phyloP scores from a whole-genome alignment of 2,797 vertebrate genomes.

The Dicrostonyx torquatus region DNA sequence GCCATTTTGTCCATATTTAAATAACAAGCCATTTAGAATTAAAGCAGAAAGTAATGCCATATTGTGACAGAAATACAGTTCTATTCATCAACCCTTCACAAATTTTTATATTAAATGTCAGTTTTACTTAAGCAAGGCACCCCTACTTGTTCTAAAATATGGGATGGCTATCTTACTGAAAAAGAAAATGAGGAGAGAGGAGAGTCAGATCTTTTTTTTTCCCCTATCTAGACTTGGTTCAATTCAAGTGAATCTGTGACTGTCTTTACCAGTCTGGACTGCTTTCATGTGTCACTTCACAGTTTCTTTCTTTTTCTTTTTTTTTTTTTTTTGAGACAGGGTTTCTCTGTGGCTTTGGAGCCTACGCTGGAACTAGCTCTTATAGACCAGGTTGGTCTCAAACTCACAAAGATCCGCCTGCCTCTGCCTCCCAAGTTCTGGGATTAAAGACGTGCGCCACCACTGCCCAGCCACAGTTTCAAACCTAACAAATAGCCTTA shows the following conservation, averaged over 20 bases:
- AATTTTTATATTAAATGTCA: constrained; percentile 60
- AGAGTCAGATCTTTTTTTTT: neutral
- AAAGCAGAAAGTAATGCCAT: constrained; percentile 72
- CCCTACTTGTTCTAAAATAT: constrained; percentile 74
- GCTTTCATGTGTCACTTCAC: constrained; percentile 59
- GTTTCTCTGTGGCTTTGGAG: too few species aligned
- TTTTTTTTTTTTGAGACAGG: too few species aligned
- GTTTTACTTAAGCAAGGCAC: constrained; percentile 74
- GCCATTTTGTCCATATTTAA: constrained; percentile 72
- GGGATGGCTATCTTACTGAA: constrained; percentile 62
- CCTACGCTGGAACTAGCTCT: too few species aligned
- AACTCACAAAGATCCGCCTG: too few species aligned
- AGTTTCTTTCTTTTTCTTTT: too few species aligned
- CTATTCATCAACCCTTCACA: constrained; percentile 57
- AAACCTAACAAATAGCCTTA: constrained; percentile 43
- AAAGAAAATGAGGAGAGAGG: constrained; percentile 72
- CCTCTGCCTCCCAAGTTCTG: too few species aligned
- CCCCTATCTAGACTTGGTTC: constrained; percentile 69
- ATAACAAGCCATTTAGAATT: constrained; percentile 75
- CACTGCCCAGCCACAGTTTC: too few species aligned
- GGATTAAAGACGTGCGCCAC: too few species aligned
- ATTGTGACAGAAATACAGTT: constrained; percentile 67
- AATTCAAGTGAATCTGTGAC: constrained; percentile 70
- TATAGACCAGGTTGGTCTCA: too few species aligned
- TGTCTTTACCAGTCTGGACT: constrained; percentile 44